Percentiles rank a stretch among this genome's conserved stretches.
Evolutionary conservation across 1,140 invertebrate genomes (phyloP).

Genomic region (Xylocopa sonorina): DNA sequence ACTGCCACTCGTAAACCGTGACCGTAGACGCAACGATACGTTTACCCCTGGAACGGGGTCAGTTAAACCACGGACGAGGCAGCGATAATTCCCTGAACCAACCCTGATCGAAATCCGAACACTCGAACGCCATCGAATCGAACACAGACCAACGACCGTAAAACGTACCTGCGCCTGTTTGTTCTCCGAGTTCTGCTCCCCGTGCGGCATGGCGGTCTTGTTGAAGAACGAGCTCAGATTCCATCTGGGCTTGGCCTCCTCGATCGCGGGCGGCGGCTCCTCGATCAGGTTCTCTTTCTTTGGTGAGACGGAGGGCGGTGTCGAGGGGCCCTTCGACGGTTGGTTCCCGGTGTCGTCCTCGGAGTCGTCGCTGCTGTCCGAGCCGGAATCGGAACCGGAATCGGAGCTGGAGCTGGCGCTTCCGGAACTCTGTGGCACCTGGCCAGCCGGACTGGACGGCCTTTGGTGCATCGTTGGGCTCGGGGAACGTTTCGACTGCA

Average conservation of each 20-base stretch:
- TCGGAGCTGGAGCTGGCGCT: slow-evolving; percentile 81
- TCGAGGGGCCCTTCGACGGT: slow-evolving; percentile 71
- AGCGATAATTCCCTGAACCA: too few species aligned
- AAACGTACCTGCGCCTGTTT: slow-evolving; percentile 71
- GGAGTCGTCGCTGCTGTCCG: slow-evolving; percentile 83
- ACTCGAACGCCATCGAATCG: too few species aligned
- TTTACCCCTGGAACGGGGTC: too few species aligned
- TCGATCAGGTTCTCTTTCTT: slow-evolving; percentile 71
- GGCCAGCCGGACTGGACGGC: slow-evolving; percentile 73
- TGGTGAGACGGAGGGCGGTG: slow-evolving; percentile 76
- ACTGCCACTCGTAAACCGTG: too few species aligned
- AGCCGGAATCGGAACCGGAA: slow-evolving; percentile 81
- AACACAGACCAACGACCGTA: not conserved
- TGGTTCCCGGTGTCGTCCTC: slow-evolving; percentile 71
- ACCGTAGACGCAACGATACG: too few species aligned
- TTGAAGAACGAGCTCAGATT: slow-evolving; percentile 82
- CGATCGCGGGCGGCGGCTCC: slow-evolving; percentile 73
- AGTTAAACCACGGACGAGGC: too few species aligned
- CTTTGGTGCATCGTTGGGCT: slow-evolving; percentile 67
- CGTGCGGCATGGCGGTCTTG: slow-evolving; percentile 69
- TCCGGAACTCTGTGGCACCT: slow-evolving; percentile 75
- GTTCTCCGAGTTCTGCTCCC: slow-evolving; percentile 68
- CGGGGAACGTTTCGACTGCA: slow-evolving; percentile 46
- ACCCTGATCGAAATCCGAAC: too few species aligned
- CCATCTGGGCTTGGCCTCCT: slow-evolving; percentile 81